Base-by-base conservation (phyloP, 1,140 invertebrate species). In the Cherax destructor region DNA sequence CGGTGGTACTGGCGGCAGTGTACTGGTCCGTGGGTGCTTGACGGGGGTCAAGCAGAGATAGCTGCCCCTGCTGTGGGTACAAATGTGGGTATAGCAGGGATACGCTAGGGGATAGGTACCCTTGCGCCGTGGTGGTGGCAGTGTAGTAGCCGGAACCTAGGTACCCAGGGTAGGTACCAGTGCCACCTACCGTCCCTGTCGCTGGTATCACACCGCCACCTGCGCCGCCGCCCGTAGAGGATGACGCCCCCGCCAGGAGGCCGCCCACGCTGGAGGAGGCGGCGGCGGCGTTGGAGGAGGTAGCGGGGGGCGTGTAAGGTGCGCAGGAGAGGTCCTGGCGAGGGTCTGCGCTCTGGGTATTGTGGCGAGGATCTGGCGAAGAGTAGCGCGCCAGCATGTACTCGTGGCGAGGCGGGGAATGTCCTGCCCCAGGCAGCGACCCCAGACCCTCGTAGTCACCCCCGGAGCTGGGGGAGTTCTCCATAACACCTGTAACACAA, bases 391-490 rank as follows among this genome's bases (percentile, higher is more conserved):
- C 47, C 59, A 91, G 52, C 89, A 91, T 84, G 76, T 91, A 91
- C 56, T 91, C 89, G 76, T 91, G 89, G 81, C 89, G 81, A 16
- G 89, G 89, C 24, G 89, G 89, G 1, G 89, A 91, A 10, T 84
- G 81, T 11, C 83, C 59, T 1, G 81, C 89, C 77, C 78, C 69
- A 50, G 84, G 83, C 24, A 86, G 77, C 1, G 89, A 91, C 16
- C 74, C 89, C 56, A 91, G 89, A 59, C 89, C 83, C n/a, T 91
- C 89, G 83, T 91, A 91, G 83, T 91, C 89, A 7, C 89, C 89
- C 3, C 89, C 89, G 11, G 89, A 91, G 56, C 89, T 84, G 41
- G 89, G 89, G 11, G 89, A 91, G 83, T 84, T 91, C 77, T 91
- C 89, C n/a, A 91, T 78, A 74, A 91, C 89, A 80, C 89, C 89